Conservation (phyloP, 2,797 vertebrate genomes). For the Masticophis lateralis region DNA sequence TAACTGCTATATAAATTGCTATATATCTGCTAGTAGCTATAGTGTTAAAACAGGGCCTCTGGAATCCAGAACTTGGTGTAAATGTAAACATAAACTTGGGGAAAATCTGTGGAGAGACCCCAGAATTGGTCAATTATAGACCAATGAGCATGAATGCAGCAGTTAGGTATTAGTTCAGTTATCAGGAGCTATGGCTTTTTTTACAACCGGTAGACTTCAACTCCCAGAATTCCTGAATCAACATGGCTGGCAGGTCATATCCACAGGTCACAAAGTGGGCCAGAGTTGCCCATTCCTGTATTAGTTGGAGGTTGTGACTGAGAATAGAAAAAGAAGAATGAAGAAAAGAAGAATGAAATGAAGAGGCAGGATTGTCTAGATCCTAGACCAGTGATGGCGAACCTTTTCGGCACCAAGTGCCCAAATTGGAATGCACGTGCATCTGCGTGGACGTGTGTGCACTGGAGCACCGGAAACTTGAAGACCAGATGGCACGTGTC, state of each 20-base stretch:
- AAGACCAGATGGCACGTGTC: no score
- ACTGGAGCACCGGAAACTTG: no score
- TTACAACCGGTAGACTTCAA: neutral
- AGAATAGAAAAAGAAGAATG: neutral
- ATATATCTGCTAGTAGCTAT: neutral
- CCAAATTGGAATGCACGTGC: no score
- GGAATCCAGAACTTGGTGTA: neutral
- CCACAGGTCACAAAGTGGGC: neutral
- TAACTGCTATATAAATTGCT: neutral
- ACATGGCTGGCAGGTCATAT: neutral
- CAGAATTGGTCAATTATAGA: neutral
- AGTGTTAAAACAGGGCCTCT: neutral
- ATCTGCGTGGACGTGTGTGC: no score
- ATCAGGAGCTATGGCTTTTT: neutral
- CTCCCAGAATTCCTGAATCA: neutral
- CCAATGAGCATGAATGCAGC: neutral
- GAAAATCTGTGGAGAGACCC: neutral
- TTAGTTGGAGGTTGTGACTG: neutral
- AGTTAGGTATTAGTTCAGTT: neutral
- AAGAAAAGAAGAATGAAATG: neutral
- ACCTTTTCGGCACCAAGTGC: no score
- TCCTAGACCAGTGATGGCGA: no score
- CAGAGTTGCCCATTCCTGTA: neutral
- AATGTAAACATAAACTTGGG: neutral
- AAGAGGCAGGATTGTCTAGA: neutral